These are phyloP conservation scores for Andrena chrysosceles DNA, from an alignment of 2,888 invertebrate genomes.

Conservation along the genomic window DNA sequence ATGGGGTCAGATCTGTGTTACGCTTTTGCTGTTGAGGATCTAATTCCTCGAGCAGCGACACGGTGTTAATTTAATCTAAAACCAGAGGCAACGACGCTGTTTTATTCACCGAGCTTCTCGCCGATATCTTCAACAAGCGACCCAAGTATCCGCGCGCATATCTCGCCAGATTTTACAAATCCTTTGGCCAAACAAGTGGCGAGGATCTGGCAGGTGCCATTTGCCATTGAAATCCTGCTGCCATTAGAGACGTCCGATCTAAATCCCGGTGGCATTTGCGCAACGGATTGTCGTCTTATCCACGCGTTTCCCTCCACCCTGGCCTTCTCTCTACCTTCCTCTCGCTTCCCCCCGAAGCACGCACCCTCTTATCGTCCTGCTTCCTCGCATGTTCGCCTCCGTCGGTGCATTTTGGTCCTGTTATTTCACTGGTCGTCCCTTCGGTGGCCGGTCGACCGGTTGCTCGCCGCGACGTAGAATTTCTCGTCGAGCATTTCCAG, in stretches of 20 bases:
- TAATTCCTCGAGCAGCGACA: neutral
- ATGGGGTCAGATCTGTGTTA: neutral
- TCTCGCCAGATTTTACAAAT: slow-evolving; percentile 71
- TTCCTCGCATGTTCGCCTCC: slow-evolving; percentile 39
- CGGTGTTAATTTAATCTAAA: neutral
- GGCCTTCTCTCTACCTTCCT: slow-evolving; percentile 31
- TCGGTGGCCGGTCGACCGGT: slow-evolving; percentile 48
- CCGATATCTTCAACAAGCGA: slow-evolving; percentile 36
- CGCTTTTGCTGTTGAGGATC: neutral
- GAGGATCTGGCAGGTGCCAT: slow-evolving; percentile 76
- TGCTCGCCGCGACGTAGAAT: slow-evolving; percentile 53
- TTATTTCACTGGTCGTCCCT: slow-evolving; percentile 68
- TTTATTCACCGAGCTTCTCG: slow-evolving; percentile 38
- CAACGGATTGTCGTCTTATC: slow-evolving; percentile 82
- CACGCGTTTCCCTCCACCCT: slow-evolving; percentile 62
- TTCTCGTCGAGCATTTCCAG: slow-evolving; percentile 68
- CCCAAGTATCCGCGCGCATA: slow-evolving; percentile 54
- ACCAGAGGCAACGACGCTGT: slow-evolving; percentile 10
- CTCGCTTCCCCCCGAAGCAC: slow-evolving; percentile 20
- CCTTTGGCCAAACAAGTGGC: slow-evolving; percentile 75
- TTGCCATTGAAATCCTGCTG: slow-evolving; percentile 80
- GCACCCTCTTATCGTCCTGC: slow-evolving; percentile 38
- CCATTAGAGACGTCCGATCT: slow-evolving; percentile 79
- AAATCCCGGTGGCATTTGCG: slow-evolving; percentile 81
- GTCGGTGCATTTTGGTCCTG: slow-evolving; percentile 65